A percentile compares a stretch with the other conserved stretches of the same genome.
Evolutionary conservation across 2,888 invertebrate species (phyloP).

Genomic region (Apamea sordens): DNA sequence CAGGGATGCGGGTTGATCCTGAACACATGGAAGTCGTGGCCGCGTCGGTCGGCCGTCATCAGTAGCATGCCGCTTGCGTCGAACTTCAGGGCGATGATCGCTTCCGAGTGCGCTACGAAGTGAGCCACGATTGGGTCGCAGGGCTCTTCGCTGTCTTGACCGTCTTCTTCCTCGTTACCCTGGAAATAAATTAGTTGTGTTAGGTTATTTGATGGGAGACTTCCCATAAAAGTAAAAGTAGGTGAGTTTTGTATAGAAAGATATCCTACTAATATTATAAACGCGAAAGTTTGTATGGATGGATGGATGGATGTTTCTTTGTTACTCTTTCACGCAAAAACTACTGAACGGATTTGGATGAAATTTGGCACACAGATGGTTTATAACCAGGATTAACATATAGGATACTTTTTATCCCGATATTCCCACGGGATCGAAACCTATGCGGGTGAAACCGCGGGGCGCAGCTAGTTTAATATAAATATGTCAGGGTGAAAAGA

Average conservation of each 20-base stretch:
- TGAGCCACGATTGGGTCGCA: conserved; percentile 95
- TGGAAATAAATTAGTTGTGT: conserved; percentile 54
- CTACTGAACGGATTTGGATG: too few relatives aligned
- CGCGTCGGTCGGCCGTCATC: conserved; percentile 97
- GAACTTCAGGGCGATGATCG: conserved; percentile 96
- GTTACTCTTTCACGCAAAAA: too few relatives aligned
- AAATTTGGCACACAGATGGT: too few relatives aligned
- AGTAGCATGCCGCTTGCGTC: conserved; percentile 97
- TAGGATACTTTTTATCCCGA: too few relatives aligned
- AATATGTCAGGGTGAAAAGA: too few relatives aligned
- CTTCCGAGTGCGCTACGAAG: conserved; percentile 96
- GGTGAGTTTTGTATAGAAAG: not conserved
- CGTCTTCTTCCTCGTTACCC: conserved; percentile 89
- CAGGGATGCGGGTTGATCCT: conserved; percentile 97
- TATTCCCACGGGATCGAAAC: too few relatives aligned
- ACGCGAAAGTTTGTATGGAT: too few relatives aligned
- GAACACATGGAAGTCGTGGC: conserved; percentile 99
- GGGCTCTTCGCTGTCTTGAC: conserved; percentile 91
- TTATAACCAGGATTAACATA: too few relatives aligned
- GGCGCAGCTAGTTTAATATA: too few relatives aligned
- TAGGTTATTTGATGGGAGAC: not conserved
- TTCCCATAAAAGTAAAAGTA: too few relatives aligned
- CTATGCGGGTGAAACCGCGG: too few relatives aligned
- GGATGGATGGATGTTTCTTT: too few relatives aligned
- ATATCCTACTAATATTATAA: not conserved